These are phyloP conservation scores for Limnodromus scolopaceus DNA, from an alignment of 2,797 vertebrate species.

Conservation along the genomic window DNA sequence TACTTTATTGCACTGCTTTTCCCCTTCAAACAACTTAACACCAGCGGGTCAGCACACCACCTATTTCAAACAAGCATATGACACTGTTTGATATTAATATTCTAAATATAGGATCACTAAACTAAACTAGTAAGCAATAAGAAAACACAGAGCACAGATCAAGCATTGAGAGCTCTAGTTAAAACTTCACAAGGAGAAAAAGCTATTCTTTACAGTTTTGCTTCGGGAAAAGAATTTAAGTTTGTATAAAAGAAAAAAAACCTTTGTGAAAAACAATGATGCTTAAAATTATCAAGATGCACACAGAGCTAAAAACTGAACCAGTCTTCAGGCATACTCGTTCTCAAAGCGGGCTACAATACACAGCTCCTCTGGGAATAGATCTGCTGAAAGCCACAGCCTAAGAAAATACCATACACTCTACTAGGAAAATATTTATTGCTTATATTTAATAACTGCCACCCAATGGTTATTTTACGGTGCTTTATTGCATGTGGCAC, in stretches of 20 bases:
- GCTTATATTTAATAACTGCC: background rate
- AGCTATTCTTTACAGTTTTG: background rate
- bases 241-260: background rate
- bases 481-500: background rate
- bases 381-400: background rate
- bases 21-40: conserved; percentile 85
- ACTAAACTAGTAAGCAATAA: background rate
- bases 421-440: background rate
- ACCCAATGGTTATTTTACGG: background rate
- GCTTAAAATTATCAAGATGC: background rate
- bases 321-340: background rate
- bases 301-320: background rate
- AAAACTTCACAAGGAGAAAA: background rate
- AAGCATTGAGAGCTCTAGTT: background rate
- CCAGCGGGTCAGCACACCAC: conserved; percentile 87
- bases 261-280: background rate
- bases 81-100: background rate
- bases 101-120: background rate
- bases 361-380: background rate
- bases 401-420: background rate
- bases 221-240: background rate
- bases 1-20: conserved; percentile 86
- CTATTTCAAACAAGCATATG: conserved; percentile 71
- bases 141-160: background rate
- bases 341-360: background rate